Percentiles rank a stretch among this genome's conserved stretches.
Evolutionary conservation across 2,888 invertebrate genomes (phyloP).

Genomic region (Empis stercorea): DNA sequence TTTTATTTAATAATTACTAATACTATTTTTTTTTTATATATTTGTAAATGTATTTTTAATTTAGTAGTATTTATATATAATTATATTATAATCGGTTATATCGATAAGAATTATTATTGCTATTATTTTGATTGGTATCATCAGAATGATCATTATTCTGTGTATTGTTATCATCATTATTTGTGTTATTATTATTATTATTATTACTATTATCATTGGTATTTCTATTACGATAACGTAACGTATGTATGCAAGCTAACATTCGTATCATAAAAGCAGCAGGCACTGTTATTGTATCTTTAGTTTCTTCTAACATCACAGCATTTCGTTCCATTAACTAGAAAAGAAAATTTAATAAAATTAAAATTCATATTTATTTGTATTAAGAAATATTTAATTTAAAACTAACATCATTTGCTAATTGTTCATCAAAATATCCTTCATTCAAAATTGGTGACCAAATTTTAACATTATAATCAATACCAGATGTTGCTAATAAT

Average conservation of each 20-base stretch:
- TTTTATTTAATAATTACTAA: too few species aligned
- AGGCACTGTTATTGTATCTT: conserved; percentile 77
- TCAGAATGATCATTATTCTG: not conserved
- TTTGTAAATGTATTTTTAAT: too few species aligned
- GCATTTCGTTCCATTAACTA: conserved; percentile 66
- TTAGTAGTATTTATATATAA: too few species aligned
- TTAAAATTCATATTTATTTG: conserved; percentile 1
- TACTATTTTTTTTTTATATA: too few species aligned
- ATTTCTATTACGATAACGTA: conserved; percentile 39
- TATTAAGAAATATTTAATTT: not conserved
- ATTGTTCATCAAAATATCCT: conserved; percentile 45
- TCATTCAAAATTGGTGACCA: conserved; percentile 61
- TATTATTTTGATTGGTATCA: not conserved
- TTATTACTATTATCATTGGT: not conserved
- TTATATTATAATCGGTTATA: too few species aligned
- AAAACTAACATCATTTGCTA: conserved; percentile 43
- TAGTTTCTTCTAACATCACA: conserved; percentile 72
- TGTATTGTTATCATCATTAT: not conserved
- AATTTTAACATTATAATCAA: conserved; percentile 74
- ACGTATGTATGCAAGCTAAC: conserved; percentile 49
- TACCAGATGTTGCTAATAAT: conserved; percentile 70
- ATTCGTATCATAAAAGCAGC: conserved; percentile 75
- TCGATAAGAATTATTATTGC: too few species aligned
- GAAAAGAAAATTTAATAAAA: conserved; percentile 18
- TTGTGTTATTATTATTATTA: not conserved